A percentile compares a stretch with the other conserved stretches of the same genome.
These are phyloP conservation scores for Acipenser ruthenus DNA, from an alignment of 2,797 vertebrate genomes.

Conservation along the genomic window DNA sequence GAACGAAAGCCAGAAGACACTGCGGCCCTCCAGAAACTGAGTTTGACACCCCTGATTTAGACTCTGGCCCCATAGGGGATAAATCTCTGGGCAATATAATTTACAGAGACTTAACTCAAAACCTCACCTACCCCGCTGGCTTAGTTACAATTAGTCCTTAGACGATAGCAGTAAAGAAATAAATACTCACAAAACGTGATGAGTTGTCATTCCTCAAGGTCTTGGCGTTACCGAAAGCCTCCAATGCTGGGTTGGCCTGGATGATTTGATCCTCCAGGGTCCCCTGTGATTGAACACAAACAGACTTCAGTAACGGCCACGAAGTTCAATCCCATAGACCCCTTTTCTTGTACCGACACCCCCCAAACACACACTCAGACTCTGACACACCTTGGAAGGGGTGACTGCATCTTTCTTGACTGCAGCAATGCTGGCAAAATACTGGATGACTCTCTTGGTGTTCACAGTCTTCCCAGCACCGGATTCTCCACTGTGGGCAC, in stretches of 20 bases:
- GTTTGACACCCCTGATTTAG: background rate
- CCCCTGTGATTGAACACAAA: slow-evolving; percentile 48
- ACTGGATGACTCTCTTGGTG: slow-evolving; percentile 73
- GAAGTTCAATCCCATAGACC: background rate
- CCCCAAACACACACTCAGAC: background rate
- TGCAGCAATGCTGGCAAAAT: slow-evolving; percentile 81
- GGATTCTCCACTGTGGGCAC: slow-evolving; percentile 58
- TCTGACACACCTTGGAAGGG: slow-evolving; percentile 63
- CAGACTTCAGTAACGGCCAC: background rate
- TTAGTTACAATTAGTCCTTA: no score
- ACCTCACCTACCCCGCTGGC: no score
- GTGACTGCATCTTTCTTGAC: slow-evolving; percentile 66
- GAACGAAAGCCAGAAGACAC: no score
- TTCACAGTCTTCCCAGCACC: slow-evolving; percentile 74
- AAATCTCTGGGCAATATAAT: no score
- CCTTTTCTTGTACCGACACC: background rate
- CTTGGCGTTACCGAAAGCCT: slow-evolving; percentile 85
- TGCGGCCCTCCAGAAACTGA: no score
- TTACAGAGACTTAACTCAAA: no score
- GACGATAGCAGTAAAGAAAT: background rate
- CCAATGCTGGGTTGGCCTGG: slow-evolving; percentile 82
- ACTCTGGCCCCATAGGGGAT: no score
- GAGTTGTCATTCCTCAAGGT: slow-evolving; percentile 84
- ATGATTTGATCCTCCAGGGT: slow-evolving; percentile 89
- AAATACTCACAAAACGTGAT: slow-evolving; percentile 74